Base-by-base conservation (phyloP, 2,888 invertebrate species). In the Drosophila mulleri region DNA sequence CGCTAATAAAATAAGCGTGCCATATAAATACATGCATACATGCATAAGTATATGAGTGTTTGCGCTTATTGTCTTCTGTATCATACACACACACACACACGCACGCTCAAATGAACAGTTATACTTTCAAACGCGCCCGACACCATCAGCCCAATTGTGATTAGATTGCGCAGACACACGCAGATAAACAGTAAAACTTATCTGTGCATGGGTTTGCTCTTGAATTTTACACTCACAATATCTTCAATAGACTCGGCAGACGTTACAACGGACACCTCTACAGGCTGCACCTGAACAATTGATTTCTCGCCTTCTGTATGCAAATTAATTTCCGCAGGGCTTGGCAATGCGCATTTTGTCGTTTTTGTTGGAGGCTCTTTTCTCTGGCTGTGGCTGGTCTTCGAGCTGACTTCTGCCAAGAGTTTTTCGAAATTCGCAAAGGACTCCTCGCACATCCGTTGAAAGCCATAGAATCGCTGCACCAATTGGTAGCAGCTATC, bases 361-460 rank as follows among this genome's bases (percentile, higher is more conserved):
- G 18, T 16, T 26, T 12, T 16, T 23, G 11, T 16, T 11, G 44
- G n/a, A 12, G 41, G 9, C 12, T 42, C 16, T 11, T 32, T 3
- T n/a, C 45, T 35, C n/a, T 39, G 29, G 11, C 26, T 44, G 16
- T 37, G 14, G 18, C 26, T 14, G 18, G 6, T 11, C 9, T 56
- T 56, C 12, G 50, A 6, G 11, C 63, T 50, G n/a, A 77, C 72
- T 57, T 82, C 68, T n/a, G 44, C 39, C 16, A 86, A 53, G 3
- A 86, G 77, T 29, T 75, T 81, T 42, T 79, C 66, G 48, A 86
- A 86, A 42, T 89, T 87, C 11, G 69, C 60, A 58, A 78, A 74
- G 11, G 92, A 91, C 60, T 88, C 83, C 47, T 80, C 75, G 59
- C 88, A 91, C 91, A 91, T 90, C 14, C 81, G 71, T 60, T 87